Conservation (phyloP, 2,888 invertebrate species). For the Phaedon cochleariae region DNA sequence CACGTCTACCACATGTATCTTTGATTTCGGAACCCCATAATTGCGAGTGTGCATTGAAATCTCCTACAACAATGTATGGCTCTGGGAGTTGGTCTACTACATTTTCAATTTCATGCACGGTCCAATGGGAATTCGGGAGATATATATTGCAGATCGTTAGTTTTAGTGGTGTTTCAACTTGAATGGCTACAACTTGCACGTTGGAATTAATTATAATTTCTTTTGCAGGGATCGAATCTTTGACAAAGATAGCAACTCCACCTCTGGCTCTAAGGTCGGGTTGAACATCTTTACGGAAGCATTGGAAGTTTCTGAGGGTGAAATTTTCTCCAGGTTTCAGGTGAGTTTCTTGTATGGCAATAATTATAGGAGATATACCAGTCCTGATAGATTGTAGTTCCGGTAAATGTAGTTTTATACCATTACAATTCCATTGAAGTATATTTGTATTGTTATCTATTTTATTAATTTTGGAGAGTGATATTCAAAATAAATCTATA, state of each 20-base stretch:
- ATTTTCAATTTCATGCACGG: too few relatives aligned
- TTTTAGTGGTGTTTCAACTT: neutral
- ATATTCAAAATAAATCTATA: too few relatives aligned
- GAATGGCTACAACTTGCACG: constrained; percentile 1
- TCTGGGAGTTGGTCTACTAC: neutral
- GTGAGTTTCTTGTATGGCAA: neutral
- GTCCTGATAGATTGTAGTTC: neutral
- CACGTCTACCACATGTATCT: too few relatives aligned
- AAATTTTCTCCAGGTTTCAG: neutral
- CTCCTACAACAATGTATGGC: neutral
- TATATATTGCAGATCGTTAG: neutral
- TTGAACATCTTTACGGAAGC: neutral
- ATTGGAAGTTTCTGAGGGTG: neutral
- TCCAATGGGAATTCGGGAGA: too few relatives aligned
- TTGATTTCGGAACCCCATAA: too few relatives aligned
- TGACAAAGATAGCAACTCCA: constrained; percentile 4
- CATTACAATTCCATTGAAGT: constrained; percentile 5
- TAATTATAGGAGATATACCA: neutral
- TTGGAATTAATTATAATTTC: neutral
- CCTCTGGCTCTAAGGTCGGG: neutral
- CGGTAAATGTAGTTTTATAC: neutral
- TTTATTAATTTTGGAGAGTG: too few relatives aligned
- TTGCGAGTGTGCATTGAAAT: too few relatives aligned
- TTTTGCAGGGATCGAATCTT: neutral
- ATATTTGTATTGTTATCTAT: neutral